Conservation (phyloP, 2,113 vertebrate species). For the Bubo scandiacus region DNA sequence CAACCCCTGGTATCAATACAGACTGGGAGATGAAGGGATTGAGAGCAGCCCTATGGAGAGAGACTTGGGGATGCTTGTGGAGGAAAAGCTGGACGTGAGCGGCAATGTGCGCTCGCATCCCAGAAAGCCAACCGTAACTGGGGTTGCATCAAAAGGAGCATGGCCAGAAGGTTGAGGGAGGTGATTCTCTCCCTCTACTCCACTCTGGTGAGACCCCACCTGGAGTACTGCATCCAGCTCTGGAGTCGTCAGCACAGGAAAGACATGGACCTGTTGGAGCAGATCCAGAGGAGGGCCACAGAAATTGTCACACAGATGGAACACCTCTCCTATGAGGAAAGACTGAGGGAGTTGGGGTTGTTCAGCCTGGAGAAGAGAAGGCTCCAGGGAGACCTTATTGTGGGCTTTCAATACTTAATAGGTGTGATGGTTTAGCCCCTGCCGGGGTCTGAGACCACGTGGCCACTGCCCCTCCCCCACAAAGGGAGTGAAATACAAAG, state of each 20-base stretch:
- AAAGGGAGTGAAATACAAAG: too few species aligned
- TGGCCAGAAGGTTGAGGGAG: not conserved
- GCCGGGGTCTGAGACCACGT: too few species aligned
- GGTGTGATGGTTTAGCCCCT: too few species aligned
- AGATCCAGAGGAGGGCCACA: not conserved
- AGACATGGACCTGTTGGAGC: not conserved
- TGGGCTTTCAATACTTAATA: not conserved
- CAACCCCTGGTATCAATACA: not conserved
- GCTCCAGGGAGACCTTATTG: not conserved
- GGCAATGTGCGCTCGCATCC: not conserved
- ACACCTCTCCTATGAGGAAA: not conserved
- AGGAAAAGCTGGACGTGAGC: not conserved
- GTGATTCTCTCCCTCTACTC: not conserved
- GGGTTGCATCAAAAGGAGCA: not conserved
- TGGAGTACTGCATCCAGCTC: not conserved
- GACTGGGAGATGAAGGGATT: not conserved
- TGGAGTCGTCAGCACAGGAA: not conserved
- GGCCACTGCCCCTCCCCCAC: too few species aligned
- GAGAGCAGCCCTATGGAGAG: not conserved
- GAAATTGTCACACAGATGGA: not conserved
- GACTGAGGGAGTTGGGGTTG: not conserved
- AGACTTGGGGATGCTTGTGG: not conserved
- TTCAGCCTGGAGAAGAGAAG: not conserved
- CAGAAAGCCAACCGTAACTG: not conserved
- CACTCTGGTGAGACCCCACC: not conserved